A percentile compares a stretch with the other conserved stretches of the same genome.
Evolutionary conservation across 1,140 invertebrate genomes (phyloP).

Genomic region (Bactericera cockerelli): DNA sequence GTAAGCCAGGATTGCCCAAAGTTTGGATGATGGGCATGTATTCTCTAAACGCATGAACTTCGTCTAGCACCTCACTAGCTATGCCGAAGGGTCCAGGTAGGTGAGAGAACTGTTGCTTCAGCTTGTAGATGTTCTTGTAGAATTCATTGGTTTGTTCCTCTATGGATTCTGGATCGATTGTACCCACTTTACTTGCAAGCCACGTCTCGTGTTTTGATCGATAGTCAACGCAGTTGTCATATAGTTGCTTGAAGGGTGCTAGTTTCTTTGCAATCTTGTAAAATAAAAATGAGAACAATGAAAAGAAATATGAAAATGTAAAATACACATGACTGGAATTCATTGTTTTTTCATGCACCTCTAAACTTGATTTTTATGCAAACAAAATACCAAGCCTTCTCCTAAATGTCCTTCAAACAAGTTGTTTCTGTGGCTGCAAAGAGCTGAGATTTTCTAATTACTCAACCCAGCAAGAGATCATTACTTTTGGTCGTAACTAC

Average conservation of each 20-base stretch:
- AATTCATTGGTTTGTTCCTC: conserved; percentile 64
- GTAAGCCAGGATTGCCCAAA: conserved; percentile 85
- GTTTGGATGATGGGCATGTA: conserved; percentile 82
- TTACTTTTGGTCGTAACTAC: no score
- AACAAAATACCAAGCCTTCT: no score
- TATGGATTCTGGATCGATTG: conserved; percentile 75
- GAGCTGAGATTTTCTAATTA: no score
- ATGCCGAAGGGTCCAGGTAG: conserved; percentile 45
- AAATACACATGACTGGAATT: no score
- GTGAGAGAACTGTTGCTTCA: conserved; percentile 71
- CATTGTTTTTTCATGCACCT: no score
- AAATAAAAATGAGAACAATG: not conserved
- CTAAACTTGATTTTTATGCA: no score
- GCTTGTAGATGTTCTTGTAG: conserved; percentile 67
- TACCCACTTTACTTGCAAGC: conserved; percentile 68
- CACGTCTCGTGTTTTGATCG: conserved; percentile 64
- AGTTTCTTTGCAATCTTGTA: conserved; percentile 23
- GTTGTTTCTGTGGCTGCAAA: no score
- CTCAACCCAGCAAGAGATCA: no score
- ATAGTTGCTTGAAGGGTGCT: conserved; percentile 71
- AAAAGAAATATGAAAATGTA: no score
- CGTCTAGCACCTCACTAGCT: conserved; percentile 44
- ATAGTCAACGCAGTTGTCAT: conserved; percentile 75
- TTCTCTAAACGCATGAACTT: conserved; percentile 79
- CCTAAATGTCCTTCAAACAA: no score